Conservation (phyloP, 2,888 invertebrate species). For the Alviniconcha strummeri region DNA sequence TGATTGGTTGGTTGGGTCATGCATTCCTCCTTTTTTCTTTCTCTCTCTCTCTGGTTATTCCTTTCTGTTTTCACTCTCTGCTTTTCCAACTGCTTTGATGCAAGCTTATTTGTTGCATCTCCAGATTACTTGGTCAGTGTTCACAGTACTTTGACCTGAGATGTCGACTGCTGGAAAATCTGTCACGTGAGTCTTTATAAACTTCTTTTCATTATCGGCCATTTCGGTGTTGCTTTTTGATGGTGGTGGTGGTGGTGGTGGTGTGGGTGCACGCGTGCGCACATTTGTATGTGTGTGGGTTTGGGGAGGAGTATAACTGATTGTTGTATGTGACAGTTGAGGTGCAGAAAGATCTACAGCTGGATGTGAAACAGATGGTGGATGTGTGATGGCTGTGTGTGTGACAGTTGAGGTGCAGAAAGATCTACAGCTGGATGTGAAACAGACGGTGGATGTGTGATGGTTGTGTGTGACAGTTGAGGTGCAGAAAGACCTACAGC, state of each 20-base stretch:
- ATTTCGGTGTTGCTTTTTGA: too few species aligned
- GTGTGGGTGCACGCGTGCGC: too few species aligned
- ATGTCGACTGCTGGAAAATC: constrained; percentile 70
- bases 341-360: constrained; percentile 69
- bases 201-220: not conserved
- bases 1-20: too few species aligned
- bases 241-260: too few species aligned
- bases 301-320: not conserved
- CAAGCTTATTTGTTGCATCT: constrained; percentile 22
- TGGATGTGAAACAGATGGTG: constrained; percentile 72
- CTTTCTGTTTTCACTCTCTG: too few species aligned
- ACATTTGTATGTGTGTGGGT: too few species aligned
- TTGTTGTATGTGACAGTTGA: constrained; percentile 44
- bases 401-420: constrained; percentile 66
- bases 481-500: constrained; percentile 68
- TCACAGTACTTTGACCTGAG: constrained; percentile 75
- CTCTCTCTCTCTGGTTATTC: too few species aligned
- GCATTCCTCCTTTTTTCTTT: too few species aligned
- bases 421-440: constrained; percentile 67
- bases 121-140: constrained; percentile 73
- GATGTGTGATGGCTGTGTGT: constrained; percentile 45
- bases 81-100: not conserved
- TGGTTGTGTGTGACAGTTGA: constrained; percentile 44
- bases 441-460: constrained; percentile 68
- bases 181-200: constrained; percentile 61